A percentile compares a stretch with the other conserved stretches of the same genome.
Conservation (phyloP, 2,888 invertebrate species). For the Lochmaea crataegi region DNA sequence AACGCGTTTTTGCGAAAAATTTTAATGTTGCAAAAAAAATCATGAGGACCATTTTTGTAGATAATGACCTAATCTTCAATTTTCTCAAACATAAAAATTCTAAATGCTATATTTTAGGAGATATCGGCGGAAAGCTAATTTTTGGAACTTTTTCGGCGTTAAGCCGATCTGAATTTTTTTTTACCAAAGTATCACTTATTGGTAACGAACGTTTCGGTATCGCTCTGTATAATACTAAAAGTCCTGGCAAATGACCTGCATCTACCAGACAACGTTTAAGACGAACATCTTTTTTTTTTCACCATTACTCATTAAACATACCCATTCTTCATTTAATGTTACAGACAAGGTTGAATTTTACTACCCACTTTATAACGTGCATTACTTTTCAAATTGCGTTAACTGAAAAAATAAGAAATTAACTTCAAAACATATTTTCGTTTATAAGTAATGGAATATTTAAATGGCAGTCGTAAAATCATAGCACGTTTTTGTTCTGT, state of each 20-base stretch:
- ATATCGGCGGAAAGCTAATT: no score
- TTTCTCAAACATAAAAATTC: no score
- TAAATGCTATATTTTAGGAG: no score
- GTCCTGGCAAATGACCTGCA: constrained; percentile 6
- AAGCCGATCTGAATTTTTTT: no score
- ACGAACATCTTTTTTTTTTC: background rate
- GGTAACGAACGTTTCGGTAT: background rate
- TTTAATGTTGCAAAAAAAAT: no score
- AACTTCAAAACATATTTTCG: constrained; percentile 21
- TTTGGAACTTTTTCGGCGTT: no score
- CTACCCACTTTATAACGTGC: constrained; percentile 20
- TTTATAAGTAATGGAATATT: constrained; percentile 9
- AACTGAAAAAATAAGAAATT: constrained; percentile 11
- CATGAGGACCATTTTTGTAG: no score
- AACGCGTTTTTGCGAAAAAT: no score
- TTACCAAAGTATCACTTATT: background rate
- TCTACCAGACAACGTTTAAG: constrained; percentile 1
- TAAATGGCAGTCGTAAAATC: background rate
- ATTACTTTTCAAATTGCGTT: constrained; percentile 30
- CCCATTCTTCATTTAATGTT: constrained; percentile 25
- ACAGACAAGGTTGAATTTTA: constrained; percentile 32
- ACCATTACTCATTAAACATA: constrained; percentile 17
- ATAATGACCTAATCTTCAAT: no score
- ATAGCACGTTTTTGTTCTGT: background rate
- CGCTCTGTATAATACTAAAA: background rate